These are phyloP conservation scores for Onthophagus sagittarius DNA, from an alignment of 2,888 invertebrate species.

Conservation along the genomic window DNA sequence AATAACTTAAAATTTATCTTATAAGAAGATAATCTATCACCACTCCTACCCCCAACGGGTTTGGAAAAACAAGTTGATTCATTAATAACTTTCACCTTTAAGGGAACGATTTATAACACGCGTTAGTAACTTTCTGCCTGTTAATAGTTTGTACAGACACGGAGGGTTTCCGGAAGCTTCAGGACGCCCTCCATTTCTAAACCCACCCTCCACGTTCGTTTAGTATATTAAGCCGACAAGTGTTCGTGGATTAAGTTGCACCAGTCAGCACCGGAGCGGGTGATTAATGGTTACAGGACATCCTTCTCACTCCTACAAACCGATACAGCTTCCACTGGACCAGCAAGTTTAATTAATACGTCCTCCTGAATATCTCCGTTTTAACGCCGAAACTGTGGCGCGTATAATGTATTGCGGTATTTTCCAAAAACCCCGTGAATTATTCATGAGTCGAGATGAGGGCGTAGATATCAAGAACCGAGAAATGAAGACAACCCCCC, in stretches of 20 bases:
- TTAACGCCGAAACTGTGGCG: neutral
- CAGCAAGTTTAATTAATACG: neutral
- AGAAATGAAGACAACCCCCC: neutral
- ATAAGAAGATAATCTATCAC: neutral
- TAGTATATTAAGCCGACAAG: slow-evolving; percentile 37
- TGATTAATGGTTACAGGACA: slow-evolving; percentile 40
- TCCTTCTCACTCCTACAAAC: neutral
- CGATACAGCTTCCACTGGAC: neutral
- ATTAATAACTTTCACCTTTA: slow-evolving; percentile 12
- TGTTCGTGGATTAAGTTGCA: slow-evolving; percentile 37
- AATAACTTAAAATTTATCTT: neutral
- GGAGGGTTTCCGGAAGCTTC: neutral
- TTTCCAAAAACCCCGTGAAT: neutral
- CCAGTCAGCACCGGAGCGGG: slow-evolving; percentile 37
- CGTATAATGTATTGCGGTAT: neutral
- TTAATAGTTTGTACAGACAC: slow-evolving; percentile 11
- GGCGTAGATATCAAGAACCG: neutral
- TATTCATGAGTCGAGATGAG: neutral
- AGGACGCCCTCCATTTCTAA: neutral
- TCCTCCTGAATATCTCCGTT: neutral
- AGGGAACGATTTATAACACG: slow-evolving; percentile 8
- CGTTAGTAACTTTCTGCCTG: slow-evolving; percentile 1
- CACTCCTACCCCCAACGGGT: neutral
- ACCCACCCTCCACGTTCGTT: slow-evolving; percentile 14
- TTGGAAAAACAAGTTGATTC: slow-evolving; percentile 6